A percentile compares a stretch with the other conserved stretches of the same genome.
These are phyloP conservation scores for Metacarcinus magister DNA, from an alignment of 2,888 invertebrate genomes.

Conservation along the genomic window DNA sequence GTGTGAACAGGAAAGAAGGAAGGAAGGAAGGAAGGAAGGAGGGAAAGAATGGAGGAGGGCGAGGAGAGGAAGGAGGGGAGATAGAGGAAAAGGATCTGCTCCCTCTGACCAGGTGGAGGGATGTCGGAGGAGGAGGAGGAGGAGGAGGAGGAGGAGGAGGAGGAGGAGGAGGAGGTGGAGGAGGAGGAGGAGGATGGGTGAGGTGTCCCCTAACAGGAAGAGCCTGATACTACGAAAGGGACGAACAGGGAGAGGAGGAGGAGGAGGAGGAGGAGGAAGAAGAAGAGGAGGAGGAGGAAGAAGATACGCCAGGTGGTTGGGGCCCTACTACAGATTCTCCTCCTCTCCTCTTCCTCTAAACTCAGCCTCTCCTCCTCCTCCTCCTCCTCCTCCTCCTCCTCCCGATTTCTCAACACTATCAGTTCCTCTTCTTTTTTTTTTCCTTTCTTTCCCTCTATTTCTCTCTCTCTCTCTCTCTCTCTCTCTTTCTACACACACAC, in stretches of 20 bases:
- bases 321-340: constrained; percentile 30
- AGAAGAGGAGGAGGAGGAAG: not conserved
- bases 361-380: not conserved
- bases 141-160: constrained; percentile 37
- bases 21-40: not conserved
- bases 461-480: not conserved
- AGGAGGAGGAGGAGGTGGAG: constrained; percentile 15
- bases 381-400: too few relatives aligned
- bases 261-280: not conserved
- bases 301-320: constrained; percentile 33
- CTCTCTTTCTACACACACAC: not conserved
- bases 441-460: too few relatives aligned
- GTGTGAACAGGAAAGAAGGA: not conserved
- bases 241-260: not conserved
- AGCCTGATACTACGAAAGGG: constrained; percentile 27
- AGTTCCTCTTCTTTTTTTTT: not conserved
- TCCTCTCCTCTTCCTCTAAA: not conserved
- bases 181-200: not conserved
- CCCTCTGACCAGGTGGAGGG: constrained; percentile 10
- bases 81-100: not conserved
- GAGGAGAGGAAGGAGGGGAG: not conserved
- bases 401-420: not conserved
- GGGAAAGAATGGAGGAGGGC: not conserved
- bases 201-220: constrained; percentile 26
- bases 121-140: constrained; percentile 6